Base-by-base conservation (phyloP, 1,140 invertebrate genomes). In the Dendrolimus punctatus region DNA sequence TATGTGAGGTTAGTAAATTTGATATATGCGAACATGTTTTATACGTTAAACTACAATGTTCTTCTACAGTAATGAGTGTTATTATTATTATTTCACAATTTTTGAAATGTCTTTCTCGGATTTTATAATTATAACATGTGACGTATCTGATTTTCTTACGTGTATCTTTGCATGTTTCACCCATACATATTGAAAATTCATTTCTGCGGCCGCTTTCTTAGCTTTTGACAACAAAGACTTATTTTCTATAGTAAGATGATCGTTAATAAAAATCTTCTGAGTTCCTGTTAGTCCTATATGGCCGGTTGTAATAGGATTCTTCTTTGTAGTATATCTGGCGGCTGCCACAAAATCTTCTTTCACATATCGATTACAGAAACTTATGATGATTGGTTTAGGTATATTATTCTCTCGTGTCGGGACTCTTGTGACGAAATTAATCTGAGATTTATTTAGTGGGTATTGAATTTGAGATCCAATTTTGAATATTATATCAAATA, bases 261-360 rank as follows among this genome's bases (percentile, higher is more conserved):
- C 53, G 38, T 51, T 57, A 8, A 57, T 8, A 39, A 37, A 55
- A 23, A 55, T 55, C n/a, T 10, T 55, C 6, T 55, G 7, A 48
- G 4, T 54, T 8, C 50, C 50, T 36, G 41, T 6, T 5, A 51
- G 23, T 8, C 36, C 42, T 6, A 51, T 42, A 8, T 44, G 4
- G 8, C 37, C 47, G 8, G 37, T 10, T 44, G 43, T 44, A 4
- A 44, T 8, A 5, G 43, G 47, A 7, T 8, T 39, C 5, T 8
- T 39, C 9, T 49, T 49, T 0, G 37, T 8, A 23, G 40, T 8
- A n/a, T 4, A n/a, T 39, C 47, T 39, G 36, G 51, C 51, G 4
- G 56, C 51, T 9, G 56, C 56, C 7, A 58, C 42, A 44, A 54
- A 54, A 43, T 54, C 44, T 8, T 58, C 57, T 44, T 58, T 58